Conservation (phyloP, 2,113 vertebrate genomes). For the Oryzias celebensis region DNA sequence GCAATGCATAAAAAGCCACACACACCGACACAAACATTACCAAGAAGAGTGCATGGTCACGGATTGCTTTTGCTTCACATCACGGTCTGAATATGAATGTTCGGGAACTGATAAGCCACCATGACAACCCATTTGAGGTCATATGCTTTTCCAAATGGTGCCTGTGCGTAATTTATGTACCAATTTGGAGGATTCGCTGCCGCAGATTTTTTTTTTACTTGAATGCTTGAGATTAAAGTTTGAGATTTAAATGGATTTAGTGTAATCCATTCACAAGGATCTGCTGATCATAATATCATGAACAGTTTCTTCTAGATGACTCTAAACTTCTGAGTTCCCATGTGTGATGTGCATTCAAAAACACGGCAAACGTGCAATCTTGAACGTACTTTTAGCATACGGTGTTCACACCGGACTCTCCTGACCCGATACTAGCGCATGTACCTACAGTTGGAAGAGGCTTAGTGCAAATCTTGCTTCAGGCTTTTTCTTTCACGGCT, state of each 20-base stretch:
- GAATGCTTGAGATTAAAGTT: slow-evolving; percentile 2
- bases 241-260: slow-evolving; percentile 2
- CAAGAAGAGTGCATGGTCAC: slow-evolving; percentile 55
- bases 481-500: too few species aligned
- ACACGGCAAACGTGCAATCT: too few species aligned
- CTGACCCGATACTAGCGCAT: too few species aligned
- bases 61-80: slow-evolving; percentile 58
- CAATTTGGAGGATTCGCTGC: slow-evolving; percentile 20
- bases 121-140: slow-evolving; percentile 66
- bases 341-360: neutral
- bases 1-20: slow-evolving; percentile 19
- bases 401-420: too few species aligned
- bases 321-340: too few species aligned
- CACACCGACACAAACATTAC: slow-evolving; percentile 33
- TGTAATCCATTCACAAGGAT: too few species aligned
- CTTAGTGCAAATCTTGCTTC: too few species aligned
- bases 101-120: slow-evolving; percentile 65
- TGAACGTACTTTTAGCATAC: too few species aligned
- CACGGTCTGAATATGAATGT: slow-evolving; percentile 70
- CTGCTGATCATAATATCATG: too few species aligned
- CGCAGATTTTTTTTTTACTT: slow-evolving; percentile 40
- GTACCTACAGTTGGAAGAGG: too few species aligned
- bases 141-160: slow-evolving; percentile 29
- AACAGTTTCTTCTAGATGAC: too few species aligned
- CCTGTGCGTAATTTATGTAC: slow-evolving; percentile 52